These are phyloP conservation scores for Leuciscus idus DNA, from an alignment of 2,113 vertebrate species.

Conservation along the genomic window DNA sequence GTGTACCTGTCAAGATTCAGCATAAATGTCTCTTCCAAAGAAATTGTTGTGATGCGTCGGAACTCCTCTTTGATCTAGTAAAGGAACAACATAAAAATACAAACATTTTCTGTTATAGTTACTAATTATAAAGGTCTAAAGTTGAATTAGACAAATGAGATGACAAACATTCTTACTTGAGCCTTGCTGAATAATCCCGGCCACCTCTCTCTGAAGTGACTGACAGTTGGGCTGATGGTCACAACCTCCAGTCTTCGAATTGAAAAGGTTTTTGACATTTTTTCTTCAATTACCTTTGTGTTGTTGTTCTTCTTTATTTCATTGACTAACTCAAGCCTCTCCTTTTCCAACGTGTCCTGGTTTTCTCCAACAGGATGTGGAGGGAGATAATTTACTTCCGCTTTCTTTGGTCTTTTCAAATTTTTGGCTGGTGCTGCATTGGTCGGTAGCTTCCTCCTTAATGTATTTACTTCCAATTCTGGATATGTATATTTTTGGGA, in stretches of 20 bases:
- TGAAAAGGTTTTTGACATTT: not conserved
- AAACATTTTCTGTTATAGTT: too few relatives aligned
- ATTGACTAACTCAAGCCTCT: slow-evolving; percentile 4
- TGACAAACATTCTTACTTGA: too few relatives aligned
- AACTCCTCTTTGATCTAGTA: slow-evolving; percentile 24
- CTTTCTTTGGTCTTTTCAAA: not conserved
- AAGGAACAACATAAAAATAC: not conserved
- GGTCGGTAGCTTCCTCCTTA: not conserved
- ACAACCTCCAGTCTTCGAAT: not conserved
- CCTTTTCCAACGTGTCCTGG: slow-evolving; percentile 1
- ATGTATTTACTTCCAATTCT: not conserved
- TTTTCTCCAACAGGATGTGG: not conserved
- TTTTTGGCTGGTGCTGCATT: not conserved
- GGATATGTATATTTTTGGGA: not conserved
- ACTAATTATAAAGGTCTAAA: too few relatives aligned
- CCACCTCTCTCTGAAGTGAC: not conserved
- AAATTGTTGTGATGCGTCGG: slow-evolving; percentile 10
- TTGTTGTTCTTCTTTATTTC: not conserved
- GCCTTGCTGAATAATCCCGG: too few relatives aligned
- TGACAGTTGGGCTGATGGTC: not conserved
- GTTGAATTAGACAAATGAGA: too few relatives aligned
- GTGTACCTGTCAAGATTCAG: not conserved
- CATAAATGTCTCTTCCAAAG: slow-evolving; percentile 11
- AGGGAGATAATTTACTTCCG: not conserved
- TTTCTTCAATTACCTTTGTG: not conserved